phyloP scores from a whole-genome alignment of 2,888 invertebrate genomes.

The Carcina quercana region DNA sequence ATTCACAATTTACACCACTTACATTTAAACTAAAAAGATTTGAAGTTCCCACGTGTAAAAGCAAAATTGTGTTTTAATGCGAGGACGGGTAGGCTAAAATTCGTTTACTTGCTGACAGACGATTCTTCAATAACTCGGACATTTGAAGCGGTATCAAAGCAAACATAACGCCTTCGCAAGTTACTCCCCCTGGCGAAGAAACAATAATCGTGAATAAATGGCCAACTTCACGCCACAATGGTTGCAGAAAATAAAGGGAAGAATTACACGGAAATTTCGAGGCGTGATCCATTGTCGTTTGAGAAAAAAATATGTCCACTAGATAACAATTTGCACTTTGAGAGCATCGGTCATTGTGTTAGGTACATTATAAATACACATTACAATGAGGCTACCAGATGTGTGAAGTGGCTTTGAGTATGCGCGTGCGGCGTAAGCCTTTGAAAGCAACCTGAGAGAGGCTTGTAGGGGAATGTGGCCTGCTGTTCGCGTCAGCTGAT shows the following conservation, averaged over 20 bases:
- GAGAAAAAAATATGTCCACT: slow-evolving; percentile 41
- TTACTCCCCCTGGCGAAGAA: slow-evolving; percentile 46
- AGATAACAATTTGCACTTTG: slow-evolving; percentile 67
- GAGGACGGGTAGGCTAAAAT: too few species aligned
- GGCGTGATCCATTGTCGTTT: slow-evolving; percentile 56
- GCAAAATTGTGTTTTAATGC: too few species aligned
- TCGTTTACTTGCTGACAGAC: too few species aligned
- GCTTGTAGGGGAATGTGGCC: slow-evolving; percentile 9
- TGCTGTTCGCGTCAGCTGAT: too few species aligned
- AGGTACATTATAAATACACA: slow-evolving; percentile 57
- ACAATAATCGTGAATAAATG: slow-evolving; percentile 66
- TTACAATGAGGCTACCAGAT: slow-evolving; percentile 59
- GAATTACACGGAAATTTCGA: slow-evolving; percentile 69
- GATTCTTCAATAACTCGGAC: too few species aligned
- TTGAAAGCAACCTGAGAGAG: slow-evolving; percentile 20
- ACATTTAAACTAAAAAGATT: slow-evolving; percentile 5
- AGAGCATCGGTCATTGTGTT: slow-evolving; percentile 52
- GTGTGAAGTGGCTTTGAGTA: slow-evolving; percentile 33
- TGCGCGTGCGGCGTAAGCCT: slow-evolving; percentile 36
- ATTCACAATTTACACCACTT: slow-evolving; percentile 51
- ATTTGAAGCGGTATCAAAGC: slow-evolving; percentile 45
- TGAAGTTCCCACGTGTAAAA: too few species aligned
- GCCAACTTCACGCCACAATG: slow-evolving; percentile 60
- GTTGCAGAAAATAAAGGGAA: slow-evolving; percentile 56
- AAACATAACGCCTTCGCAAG: slow-evolving; percentile 61